Percentiles rank a stretch among this genome's conserved stretches.
phyloP scores from a whole-genome alignment of 2,113 vertebrate species.

The Peromyscus polionotus region DNA sequence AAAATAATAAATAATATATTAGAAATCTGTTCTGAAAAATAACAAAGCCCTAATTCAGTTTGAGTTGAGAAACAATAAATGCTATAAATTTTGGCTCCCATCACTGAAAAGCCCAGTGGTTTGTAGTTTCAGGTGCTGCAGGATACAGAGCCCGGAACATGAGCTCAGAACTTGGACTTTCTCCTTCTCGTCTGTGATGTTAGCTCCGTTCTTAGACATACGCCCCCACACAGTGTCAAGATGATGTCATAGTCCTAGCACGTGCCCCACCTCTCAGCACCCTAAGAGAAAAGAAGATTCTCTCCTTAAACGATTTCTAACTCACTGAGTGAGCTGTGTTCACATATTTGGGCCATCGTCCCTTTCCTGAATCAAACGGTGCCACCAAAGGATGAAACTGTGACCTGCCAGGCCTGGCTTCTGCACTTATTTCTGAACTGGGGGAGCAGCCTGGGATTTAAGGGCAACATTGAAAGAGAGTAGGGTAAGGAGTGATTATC shows the following conservation, averaged over 20 bases:
- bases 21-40: neutral
- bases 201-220: neutral
- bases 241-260: neutral
- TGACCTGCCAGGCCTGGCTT: neutral
- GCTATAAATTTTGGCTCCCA: neutral
- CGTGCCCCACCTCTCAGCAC: neutral
- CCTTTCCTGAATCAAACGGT: neutral
- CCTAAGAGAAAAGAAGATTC: neutral
- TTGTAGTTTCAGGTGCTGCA: neutral
- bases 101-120: neutral
- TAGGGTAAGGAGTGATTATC: neutral
- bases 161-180: neutral
- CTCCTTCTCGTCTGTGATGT: neutral
- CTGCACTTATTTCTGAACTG: neutral
- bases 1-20: constrained; percentile 6
- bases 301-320: neutral
- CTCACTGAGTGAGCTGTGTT: neutral
- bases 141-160: neutral
- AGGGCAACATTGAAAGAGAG: neutral
- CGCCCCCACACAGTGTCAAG: neutral
- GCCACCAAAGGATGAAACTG: neutral
- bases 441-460: neutral
- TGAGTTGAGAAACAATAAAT: neutral
- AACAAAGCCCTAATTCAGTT: neutral
- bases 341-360: neutral